Evolutionary conservation across 2,797 vertebrate species (phyloP), one percentile per base, ranked within the genome.

Genomic region (Pangasius mekongensis): DNA sequence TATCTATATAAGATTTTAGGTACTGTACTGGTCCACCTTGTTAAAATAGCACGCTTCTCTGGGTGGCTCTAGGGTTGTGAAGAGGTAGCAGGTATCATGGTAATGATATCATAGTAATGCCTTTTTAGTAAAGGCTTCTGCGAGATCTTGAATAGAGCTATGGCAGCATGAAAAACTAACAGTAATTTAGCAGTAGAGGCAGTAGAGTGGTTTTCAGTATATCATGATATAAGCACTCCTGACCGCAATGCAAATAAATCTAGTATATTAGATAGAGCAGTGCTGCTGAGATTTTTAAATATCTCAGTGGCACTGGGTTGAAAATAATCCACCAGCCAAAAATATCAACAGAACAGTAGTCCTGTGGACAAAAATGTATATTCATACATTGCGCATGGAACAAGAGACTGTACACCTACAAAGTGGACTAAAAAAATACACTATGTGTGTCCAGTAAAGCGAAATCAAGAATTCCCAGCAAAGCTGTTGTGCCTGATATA

Each of bases 211-310:
- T 74, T 67, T 74, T 74, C 33, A 81, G 11, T 13, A 82, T 60
- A 36, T 39, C 30, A 60, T 60, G 33, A 60, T 39, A 60, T 60
- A 60, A 81, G 33, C 52, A 80, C 20, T 36, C 54, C 56, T 81
- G 11, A 81, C 33, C 33, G n/a, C 13, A 82, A 43, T 60, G 43
- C 36, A 82, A 82, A 82, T 62, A 82, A 62, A 82, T 43, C 22
- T 62, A 39, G 22, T 39, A 60, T 27, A 82, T 39, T 58, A 24
- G 5, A 60, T 56, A 30, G 18, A 18, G 18, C 10, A 43, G 5
- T 82, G 36, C 80, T 62, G 56, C 58, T 64, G 36, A 24, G 24
- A 83, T n/a, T 62, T 43, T 62, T 43, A 62, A 64, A 62, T 82
- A 33, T 36, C 7, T 62, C 13, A 47, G 36, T 43, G 36, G 24